These are phyloP conservation scores for Thecocarcelia acutangulata DNA, from an alignment of 2,888 invertebrate genomes.

Conservation along the genomic window DNA sequence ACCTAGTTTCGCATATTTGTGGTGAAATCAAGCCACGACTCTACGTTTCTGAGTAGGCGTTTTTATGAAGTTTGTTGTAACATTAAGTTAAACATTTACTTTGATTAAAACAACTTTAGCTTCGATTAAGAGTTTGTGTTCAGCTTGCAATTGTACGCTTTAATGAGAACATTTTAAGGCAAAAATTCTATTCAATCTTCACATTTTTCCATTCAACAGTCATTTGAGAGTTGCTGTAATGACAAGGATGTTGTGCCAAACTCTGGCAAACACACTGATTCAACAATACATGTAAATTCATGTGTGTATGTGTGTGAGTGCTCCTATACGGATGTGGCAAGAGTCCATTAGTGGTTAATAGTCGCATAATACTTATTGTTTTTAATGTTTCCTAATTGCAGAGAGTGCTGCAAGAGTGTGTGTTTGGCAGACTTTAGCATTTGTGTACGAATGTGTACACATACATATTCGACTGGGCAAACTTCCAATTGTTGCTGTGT, in stretches of 20 bases:
- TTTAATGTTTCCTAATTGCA: conserved; percentile 35
- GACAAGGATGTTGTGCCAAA: conserved; percentile 7
- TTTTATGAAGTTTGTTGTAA: not conserved
- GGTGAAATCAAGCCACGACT: no score
- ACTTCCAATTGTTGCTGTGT: not conserved
- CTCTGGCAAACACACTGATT: not conserved
- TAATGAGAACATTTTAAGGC: not conserved
- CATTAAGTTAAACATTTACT: not conserved
- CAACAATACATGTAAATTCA: not conserved
- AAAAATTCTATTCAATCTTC: conserved; percentile 35
- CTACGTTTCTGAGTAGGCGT: not conserved
- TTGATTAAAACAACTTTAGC: not conserved
- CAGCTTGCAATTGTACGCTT: not conserved
- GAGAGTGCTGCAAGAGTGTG: not conserved
- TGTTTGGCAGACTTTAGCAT: not conserved
- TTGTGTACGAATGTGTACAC: no score
- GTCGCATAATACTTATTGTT: conserved; percentile 49
- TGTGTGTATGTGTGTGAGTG: not conserved
- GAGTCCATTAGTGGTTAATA: conserved; percentile 67
- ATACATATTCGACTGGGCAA: not conserved
- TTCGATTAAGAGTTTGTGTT: not conserved
- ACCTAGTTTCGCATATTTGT: no score
- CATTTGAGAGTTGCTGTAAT: conserved; percentile 4
- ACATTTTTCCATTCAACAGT: not conserved
- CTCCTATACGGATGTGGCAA: conserved; percentile 53